Evolutionary conservation across 2,888 invertebrate species (phyloP), one percentile per base, ranked within the genome.

Genomic region (Pseudanteris insignis): DNA sequence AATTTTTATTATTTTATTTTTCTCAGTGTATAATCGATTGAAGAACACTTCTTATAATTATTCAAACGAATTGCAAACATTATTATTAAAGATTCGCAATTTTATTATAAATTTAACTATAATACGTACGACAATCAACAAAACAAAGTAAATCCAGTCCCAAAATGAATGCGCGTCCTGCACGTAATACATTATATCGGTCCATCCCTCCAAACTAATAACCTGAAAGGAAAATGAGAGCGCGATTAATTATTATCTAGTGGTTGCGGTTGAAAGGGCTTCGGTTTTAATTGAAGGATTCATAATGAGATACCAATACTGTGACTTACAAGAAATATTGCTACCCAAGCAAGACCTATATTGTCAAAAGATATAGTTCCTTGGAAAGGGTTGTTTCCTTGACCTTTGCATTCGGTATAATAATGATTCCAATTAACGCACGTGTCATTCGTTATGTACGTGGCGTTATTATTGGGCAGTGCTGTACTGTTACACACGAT

Each of bases 151-250:
- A 69, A 98, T 95, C 98, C 98, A 99, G 80, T 98, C 98, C 98
- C 99, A 99, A 82, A 99, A 99, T 66, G 98, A 99, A 83, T 99
- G 99, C 40, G 98, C 97, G 81, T 99, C 99, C 84, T 99, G 99
- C 65, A 98, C 94, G 83, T 97, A 99, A 82, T 99, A 99, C 99
- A 99, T 99, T 68, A 99, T 99, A 79, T 99, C 99, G 30, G 98
- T 97, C 99, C 99, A 99, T 62, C 99, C 99, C 83, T 99, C 99
- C 71, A 99, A 83, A 68, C 97, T 98, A 82, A 99, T 99, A 34
- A 99, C 97, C 96, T 97, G 82, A n/a, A n/a, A n/a, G n/a, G n/a
- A n/a, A n/a, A n/a, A n/a, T n/a, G n/a, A n/a, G n/a, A n/a, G n/a
- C n/a, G n/a, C n/a, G n/a, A n/a, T n/a, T n/a, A n/a, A n/a, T n/a